Evolutionary conservation across 2,113 vertebrate species (phyloP).

Genomic region (Solea senegalensis): DNA sequence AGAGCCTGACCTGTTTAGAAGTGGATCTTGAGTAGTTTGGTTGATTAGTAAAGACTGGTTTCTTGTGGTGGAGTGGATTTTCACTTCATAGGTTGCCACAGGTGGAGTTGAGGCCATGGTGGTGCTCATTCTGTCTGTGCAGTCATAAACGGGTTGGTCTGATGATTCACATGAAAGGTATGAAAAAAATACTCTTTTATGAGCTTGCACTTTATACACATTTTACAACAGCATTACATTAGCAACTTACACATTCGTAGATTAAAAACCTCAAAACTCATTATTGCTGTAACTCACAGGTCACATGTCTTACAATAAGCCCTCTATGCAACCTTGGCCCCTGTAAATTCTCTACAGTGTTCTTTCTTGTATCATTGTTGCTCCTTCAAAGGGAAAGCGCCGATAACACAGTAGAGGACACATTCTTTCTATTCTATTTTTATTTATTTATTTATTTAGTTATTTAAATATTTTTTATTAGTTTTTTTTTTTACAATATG

Average conservation of each 20-base stretch:
- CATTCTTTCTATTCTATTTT: no score
- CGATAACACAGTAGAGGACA: no score
- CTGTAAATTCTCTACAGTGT: no score
- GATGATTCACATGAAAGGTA: conserved; percentile 3
- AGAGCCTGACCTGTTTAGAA: conserved; percentile 30
- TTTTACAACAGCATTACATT: neutral
- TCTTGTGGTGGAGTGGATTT: neutral
- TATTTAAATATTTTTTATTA: no score
- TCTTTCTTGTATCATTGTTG: no score
- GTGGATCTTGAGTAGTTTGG: conserved; percentile 22
- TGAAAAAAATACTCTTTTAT: neutral
- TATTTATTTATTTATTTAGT: no score
- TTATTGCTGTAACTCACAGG: no score
- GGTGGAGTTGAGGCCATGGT: conserved; percentile 20
- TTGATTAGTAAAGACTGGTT: conserved; percentile 15
- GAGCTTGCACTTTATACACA: neutral
- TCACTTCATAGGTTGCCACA: conserved; percentile 10
- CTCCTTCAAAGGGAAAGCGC: no score
- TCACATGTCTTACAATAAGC: no score
- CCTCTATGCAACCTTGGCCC: no score
- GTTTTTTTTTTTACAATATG: no score
- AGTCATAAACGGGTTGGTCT: conserved; percentile 66
- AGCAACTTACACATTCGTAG: no score
- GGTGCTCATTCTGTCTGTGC: conserved; percentile 48
- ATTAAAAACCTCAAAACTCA: neutral